Base-by-base conservation (phyloP, 1,140 invertebrate species). In the Pomacea maculata region DNA sequence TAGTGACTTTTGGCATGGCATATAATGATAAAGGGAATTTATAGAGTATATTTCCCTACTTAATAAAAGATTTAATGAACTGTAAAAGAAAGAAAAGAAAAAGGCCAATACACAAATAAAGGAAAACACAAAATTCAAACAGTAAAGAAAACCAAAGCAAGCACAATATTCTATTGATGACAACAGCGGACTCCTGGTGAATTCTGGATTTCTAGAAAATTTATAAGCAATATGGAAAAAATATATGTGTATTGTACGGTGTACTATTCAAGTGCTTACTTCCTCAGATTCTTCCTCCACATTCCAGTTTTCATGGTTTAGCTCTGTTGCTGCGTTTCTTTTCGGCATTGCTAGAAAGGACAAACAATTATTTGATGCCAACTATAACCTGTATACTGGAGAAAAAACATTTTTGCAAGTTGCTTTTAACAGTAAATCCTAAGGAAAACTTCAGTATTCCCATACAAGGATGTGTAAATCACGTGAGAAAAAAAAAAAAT, bases 291-390 rank as follows among this genome's bases (percentile, higher is more conserved):
- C 93, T n/a, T 97, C 95, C 83, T 96, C 96, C 54, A 95, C 90
- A 88, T 97, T 94, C 96, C 96, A 98, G 91, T 98, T 98, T n/a
- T 96, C 95, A 87, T 96, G 95, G 89, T 95, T 97, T 80, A 98
- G 91, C 80, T 97, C 95, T 63, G 92, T 94, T 19, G 93, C 93
- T 67, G 97, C 96, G 84, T 90, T 90, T 83, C 97, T 92, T 92
- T 98, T 98, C 63, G 95, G 93, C 96, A 96, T 96, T 45, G 55
- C 87, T 80, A 70, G 64, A 82, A 61, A 75, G n/a, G 72, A 63
- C 25, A 83, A 71, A 29, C 79, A 77, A 79, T 17, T 21, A 63
- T 81, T 57, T 64, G 75, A 75, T 19, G 79, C 61, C 73, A 79
- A 73, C 25, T 67, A 71, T 5, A n/a, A 25, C 21, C 55, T 70